phyloP scores from a whole-genome alignment of 2,113 vertebrate species.

The Lethenteron reissneri region DNA sequence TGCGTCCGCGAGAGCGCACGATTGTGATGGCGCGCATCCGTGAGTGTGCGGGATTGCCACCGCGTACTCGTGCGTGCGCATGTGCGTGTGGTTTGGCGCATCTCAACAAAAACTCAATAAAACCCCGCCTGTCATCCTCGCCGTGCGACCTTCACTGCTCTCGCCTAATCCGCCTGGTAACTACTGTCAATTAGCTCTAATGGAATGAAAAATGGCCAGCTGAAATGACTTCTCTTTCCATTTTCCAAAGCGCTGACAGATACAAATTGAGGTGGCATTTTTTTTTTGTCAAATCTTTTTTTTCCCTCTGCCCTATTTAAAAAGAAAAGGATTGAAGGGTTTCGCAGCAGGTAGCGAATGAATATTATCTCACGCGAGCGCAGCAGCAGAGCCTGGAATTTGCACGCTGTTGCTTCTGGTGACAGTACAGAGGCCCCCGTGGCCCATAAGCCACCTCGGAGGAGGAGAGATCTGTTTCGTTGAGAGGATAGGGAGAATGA shows the following conservation, averaged over 20 bases:
- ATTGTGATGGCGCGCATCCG: background rate
- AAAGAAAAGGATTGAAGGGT: too few relatives aligned
- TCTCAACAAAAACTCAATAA: background rate
- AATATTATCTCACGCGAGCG: too few relatives aligned
- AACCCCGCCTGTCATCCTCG: conserved; percentile 5
- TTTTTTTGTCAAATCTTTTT: too few relatives aligned
- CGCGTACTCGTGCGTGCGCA: background rate
- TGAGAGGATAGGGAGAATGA: too few relatives aligned
- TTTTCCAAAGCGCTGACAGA: conserved; percentile 5
- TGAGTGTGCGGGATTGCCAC: background rate
- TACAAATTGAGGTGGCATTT: background rate
- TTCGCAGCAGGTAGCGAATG: too few relatives aligned
- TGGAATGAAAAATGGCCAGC: background rate
- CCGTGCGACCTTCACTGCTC: conserved; percentile 1
- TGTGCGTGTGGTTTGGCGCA: background rate
- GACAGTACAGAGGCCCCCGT: too few relatives aligned
- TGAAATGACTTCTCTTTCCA: conserved; percentile 4
- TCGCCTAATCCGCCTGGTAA: conserved; percentile 1
- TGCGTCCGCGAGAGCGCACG: too few relatives aligned
- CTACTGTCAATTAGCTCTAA: background rate
- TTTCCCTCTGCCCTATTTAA: too few relatives aligned
- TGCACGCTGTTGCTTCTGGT: too few relatives aligned
- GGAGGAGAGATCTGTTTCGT: too few relatives aligned
- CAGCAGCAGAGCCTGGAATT: too few relatives aligned
- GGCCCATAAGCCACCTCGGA: too few relatives aligned